phyloP scores from a whole-genome alignment of 2,888 invertebrate species.

The Dynastes hyllus region DNA sequence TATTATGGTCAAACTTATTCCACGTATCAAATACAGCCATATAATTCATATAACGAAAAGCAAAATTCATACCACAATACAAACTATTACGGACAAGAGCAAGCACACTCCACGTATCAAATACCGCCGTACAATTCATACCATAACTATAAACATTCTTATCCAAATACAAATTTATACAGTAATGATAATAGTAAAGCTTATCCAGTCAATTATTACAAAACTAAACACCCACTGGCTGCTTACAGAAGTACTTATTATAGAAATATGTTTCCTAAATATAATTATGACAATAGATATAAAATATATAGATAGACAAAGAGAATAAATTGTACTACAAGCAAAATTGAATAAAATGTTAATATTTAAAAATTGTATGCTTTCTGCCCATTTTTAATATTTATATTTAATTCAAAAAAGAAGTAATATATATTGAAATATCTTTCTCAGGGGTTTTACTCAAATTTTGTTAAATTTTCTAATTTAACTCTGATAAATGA shows the following conservation, averaged over 20 bases:
- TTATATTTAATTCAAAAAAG: no score
- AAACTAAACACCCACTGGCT: not conserved
- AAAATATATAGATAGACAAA: not conserved
- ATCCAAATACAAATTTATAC: not conserved
- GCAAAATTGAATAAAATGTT: no score
- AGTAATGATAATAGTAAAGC: not conserved
- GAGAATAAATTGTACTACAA: no score
- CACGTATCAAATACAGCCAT: constrained; percentile 27
- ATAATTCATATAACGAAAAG: constrained; percentile 12
- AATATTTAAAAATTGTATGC: no score
- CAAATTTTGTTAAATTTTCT: no score
- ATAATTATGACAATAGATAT: not conserved
- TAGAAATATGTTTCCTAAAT: not conserved
- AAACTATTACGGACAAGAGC: constrained; percentile 1
- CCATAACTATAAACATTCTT: not conserved
- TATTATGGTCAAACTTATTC: constrained; percentile 44
- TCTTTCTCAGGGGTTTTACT: no score
- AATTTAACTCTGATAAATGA: no score
- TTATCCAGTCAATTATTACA: not conserved
- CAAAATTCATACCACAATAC: constrained; percentile 10
- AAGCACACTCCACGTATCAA: not conserved
- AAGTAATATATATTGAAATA: no score
- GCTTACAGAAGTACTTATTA: not conserved
- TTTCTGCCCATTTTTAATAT: no score
- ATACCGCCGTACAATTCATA: not conserved